Percentiles rank a stretch among this genome's conserved stretches.
Evolutionary conservation across 1,140 invertebrate species (phyloP).

Genomic region (Aphidius gifuensis): DNA sequence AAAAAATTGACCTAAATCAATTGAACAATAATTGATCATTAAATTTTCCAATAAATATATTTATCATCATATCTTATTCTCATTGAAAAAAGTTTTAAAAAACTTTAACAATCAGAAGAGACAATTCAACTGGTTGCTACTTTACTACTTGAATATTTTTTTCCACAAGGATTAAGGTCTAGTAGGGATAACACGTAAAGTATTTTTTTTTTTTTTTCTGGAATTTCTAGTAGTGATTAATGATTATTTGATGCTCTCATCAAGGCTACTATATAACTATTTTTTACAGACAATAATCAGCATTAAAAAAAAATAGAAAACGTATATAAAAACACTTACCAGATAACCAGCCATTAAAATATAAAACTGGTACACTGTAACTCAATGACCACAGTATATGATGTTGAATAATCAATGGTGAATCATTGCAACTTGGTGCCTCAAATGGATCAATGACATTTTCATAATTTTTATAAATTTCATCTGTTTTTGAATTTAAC

Average conservation of each 20-base stretch:
- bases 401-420: constrained; percentile 48
- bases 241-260: neutral
- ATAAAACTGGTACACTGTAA: constrained; percentile 59
- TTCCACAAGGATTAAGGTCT: constrained; percentile 40
- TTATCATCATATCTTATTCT: no score
- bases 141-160: neutral
- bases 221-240: neutral
- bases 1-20: neutral
- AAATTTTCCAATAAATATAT: no score
- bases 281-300: neutral
- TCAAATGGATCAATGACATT: constrained; percentile 43
- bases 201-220: no score
- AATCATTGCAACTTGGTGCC: constrained; percentile 32
- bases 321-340: constrained; percentile 27
- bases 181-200: constrained; percentile 36
- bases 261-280: neutral
- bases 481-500: constrained; percentile 17
- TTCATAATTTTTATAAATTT: constrained; percentile 1
- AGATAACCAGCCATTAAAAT: constrained; percentile 58
- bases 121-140: no score
- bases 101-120: no score
- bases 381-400: constrained; percentile 59
- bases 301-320: neutral
- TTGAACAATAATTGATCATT: no score
- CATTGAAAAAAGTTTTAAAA: neutral